Evolutionary conservation across 2,888 invertebrate species (phyloP), one percentile per base, ranked within the genome.

Genomic region (Leptura quadrifasciata): DNA sequence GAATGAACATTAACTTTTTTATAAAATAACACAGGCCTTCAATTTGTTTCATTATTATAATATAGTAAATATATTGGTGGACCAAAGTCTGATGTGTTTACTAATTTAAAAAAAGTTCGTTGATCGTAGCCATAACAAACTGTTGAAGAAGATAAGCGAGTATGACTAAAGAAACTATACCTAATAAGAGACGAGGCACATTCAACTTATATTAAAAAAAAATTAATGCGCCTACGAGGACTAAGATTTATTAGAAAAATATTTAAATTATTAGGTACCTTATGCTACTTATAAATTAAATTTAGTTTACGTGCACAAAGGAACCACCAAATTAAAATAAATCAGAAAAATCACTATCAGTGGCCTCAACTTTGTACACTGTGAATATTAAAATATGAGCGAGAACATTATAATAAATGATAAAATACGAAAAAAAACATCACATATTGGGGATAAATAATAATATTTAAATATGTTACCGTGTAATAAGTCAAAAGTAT

Each of bases 191-290:
- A 31, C 0, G 18, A 63, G 31, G 27, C 58, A 63, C 72, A 54
- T 72, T 31, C 24, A 63, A 64, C 31, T 60, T 12, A 35, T 35
- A 71, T 10, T 17, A 21, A 31, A 35, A 18, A 70, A 27, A 21
- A 60, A 58, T 24, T 18, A 55, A 60, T 20, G 57, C 57, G 72
- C 18, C 35, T 12, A 47, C 21, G 17, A 57, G 31, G n/a, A 31
- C 47, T 27, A 24, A 68, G 47, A 68, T 47, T 39, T 24, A 65
- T 67, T 58, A 74, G 47, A 74, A 74, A 74, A 67, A 74, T 68
- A 74, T 54, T 74, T 57, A 71, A 71, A 61, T 61, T 60, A 71
- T 71, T 58, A 72, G 73, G 65, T 73, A 58, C 39, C 67, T 67
- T 67, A 74, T 5, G 17, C 67, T 60, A 67, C 67, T 74, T 67